phyloP scores from a whole-genome alignment of 2,888 invertebrate species.

The Cynaeus angustus region DNA sequence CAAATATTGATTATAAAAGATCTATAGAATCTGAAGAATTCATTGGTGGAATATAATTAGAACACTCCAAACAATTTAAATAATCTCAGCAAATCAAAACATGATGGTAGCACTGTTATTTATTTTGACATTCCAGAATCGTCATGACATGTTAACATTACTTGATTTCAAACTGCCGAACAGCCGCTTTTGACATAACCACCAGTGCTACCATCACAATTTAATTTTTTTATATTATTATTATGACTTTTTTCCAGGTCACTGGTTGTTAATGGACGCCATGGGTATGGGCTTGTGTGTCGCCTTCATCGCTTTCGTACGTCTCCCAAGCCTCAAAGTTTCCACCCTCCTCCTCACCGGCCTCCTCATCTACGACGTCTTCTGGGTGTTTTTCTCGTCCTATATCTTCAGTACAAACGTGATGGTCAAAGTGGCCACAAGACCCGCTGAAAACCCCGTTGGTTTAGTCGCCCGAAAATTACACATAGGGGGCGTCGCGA shows the following conservation, averaged over 20 bases:
- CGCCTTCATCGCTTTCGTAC: conserved; percentile 97
- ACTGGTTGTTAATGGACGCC: conserved; percentile 99
- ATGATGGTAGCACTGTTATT: no score
- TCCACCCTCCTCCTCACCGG: conserved; percentile 96
- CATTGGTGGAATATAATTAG: no score
- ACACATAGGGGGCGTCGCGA: conserved; percentile 89
- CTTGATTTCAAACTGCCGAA: no score
- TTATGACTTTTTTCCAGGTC: conserved; percentile 77
- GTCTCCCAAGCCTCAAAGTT: conserved; percentile 95
- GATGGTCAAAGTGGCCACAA: conserved; percentile 94
- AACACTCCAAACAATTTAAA: no score
- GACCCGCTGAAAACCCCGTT: conserved; percentile 94
- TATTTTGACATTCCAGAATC: no score
- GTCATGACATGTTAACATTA: no score
- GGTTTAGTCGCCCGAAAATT: conserved; percentile 94
- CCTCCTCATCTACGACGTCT: conserved; percentile 95
- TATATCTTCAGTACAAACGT: conserved; percentile 99
- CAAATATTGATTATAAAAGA: no score
- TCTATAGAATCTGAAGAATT: no score
- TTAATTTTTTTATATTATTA: no score
- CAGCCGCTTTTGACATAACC: no score
- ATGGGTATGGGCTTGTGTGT: conserved; percentile 99
- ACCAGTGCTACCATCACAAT: no score
- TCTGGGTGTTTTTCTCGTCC: conserved; percentile 99
- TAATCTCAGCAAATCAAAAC: no score